phyloP scores from a whole-genome alignment of 2,797 vertebrate genomes.

The Squalus acanthias region DNA sequence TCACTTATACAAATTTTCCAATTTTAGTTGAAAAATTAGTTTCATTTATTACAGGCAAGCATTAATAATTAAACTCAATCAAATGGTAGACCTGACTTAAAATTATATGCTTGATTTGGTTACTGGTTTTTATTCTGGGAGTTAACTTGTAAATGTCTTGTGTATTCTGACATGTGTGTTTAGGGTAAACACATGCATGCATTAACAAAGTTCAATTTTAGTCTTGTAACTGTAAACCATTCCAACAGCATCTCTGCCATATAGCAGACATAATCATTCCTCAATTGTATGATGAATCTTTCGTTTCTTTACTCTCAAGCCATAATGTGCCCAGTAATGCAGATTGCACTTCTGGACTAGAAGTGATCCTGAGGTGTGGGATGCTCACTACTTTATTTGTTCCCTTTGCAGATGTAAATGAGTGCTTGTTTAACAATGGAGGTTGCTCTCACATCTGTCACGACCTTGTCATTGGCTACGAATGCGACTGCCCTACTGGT shows the following conservation, averaged over 20 bases:
- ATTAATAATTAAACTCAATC: not conserved
- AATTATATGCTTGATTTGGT: not conserved
- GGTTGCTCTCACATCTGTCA: conserved; percentile 95
- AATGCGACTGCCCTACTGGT: conserved; percentile 88
- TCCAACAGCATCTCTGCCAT: no score
- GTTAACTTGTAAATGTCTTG: not conserved
- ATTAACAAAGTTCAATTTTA: no score
- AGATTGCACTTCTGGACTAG: not conserved
- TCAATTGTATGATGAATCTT: not conserved
- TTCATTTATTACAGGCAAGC: no score
- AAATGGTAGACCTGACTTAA: not conserved
- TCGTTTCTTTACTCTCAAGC: no score
- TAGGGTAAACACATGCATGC: no score
- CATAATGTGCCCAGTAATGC: not conserved
- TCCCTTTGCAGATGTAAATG: conserved; percentile 71
- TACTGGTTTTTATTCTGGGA: not conserved
- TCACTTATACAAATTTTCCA: no score
- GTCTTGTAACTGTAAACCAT: no score
- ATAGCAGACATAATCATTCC: no score
- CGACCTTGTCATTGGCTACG: conserved; percentile 81
- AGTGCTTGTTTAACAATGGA: conserved; percentile 88
- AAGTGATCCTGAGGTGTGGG: not conserved
- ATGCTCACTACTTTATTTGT: not conserved
- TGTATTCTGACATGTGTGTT: no score
- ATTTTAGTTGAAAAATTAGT: not conserved